Percentiles rank a stretch among this genome's conserved stretches.
phyloP scores from a whole-genome alignment of 1,140 invertebrate species.

The Drosophila serrata region DNA sequence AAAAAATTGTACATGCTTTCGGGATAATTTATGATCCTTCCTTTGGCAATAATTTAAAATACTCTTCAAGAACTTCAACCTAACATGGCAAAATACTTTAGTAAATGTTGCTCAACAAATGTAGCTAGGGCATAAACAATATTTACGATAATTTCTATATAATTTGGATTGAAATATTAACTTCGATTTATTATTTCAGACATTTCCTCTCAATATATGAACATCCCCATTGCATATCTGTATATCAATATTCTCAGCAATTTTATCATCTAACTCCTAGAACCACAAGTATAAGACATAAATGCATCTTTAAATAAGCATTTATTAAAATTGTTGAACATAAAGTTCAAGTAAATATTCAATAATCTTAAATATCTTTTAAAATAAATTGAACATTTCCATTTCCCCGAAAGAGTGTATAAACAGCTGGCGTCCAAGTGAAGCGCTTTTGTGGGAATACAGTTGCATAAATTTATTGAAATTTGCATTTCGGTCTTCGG shows the following conservation, averaged over 20 bases:
- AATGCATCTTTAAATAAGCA: neutral
- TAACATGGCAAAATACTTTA: neutral
- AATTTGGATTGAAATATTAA: neutral
- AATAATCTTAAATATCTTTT: neutral
- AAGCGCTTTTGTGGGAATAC: slow-evolving; percentile 57
- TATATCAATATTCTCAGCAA: neutral
- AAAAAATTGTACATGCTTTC: too few species aligned
- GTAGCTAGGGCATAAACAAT: neutral
- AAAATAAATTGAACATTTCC: neutral
- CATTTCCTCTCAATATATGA: neutral
- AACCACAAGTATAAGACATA: neutral
- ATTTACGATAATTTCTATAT: neutral
- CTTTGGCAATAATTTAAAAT: neutral
- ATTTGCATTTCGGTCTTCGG: slow-evolving; percentile 75
- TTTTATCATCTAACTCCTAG: neutral
- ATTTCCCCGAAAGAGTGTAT: neutral
- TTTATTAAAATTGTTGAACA: neutral
- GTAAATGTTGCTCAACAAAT: neutral
- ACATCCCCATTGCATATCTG: neutral
- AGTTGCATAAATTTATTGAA: slow-evolving; percentile 83
- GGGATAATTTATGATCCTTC: too few species aligned
- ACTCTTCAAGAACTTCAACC: neutral
- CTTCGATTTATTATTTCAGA: too few species aligned
- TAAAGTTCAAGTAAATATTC: neutral
- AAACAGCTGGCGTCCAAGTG: slow-evolving; percentile 33